These are phyloP conservation scores for Dreissena polymorpha DNA, from an alignment of 1,140 invertebrate genomes.

Conservation along the genomic window DNA sequence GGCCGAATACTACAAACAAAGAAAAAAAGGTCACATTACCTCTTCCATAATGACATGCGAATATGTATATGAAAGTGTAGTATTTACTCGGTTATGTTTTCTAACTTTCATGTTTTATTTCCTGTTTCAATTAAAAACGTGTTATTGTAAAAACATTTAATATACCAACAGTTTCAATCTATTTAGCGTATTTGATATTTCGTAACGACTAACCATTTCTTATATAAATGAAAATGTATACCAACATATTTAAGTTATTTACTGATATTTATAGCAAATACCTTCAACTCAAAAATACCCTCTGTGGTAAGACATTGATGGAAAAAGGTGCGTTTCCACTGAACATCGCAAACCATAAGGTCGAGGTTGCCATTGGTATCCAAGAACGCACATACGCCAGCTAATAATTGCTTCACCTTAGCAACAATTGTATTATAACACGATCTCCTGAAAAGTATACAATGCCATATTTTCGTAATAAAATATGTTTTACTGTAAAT, in stretches of 20 bases:
- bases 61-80: no score
- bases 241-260: no score
- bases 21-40: no score
- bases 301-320: not conserved
- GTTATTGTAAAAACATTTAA: no score
- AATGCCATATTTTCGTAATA: no score
- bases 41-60: no score
- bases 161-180: not conserved
- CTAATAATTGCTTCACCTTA: conserved; percentile 65
- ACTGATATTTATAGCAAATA: not conserved
- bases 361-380: conserved; percentile 70
- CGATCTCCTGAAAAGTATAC: conserved; percentile 47
- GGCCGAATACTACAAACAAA: conserved; percentile 32
- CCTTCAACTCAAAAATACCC: conserved; percentile 17
- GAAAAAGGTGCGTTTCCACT: conserved; percentile 43
- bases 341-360: conserved; percentile 49
- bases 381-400: conserved; percentile 65
- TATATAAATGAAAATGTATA: no score
- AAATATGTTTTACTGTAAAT: no score
- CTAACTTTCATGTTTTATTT: no score
- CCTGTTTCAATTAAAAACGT: no score
- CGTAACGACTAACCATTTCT: no score
- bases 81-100: no score
- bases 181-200: not conserved
- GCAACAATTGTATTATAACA: conserved; percentile 63